Evolutionary conservation across 2,888 invertebrate genomes (phyloP), one percentile per base, ranked within the genome.

Genomic region (Scaptomyza flava): DNA sequence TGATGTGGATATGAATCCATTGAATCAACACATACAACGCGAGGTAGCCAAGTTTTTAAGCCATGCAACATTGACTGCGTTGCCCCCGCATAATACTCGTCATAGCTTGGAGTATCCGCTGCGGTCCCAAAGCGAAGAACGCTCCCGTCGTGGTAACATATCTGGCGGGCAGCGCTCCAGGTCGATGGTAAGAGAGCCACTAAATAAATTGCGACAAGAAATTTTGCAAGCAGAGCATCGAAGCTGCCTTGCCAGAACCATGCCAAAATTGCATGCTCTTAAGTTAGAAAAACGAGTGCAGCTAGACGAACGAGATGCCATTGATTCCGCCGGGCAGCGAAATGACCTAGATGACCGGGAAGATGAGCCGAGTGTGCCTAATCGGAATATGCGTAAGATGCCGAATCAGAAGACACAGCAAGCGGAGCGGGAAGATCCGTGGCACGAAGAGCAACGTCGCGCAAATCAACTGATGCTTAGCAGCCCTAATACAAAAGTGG

Each of bases 81-180:
- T 68, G 14, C 36, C 47, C 0, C 0, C 30, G 1, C n/a, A 34
- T 7, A 12, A 27, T 27, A 43, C 47, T 1, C 20, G 14, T 3
- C 33, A 7, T 8, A 20, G n/a, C 17, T 1, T 43, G 23, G 33
- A 60, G 0, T 20, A 14, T 7, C 54, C 38, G 30, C 0, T 20
- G 3, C 68, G 68, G 4, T 54, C 68, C 3, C 12, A 8, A 0
- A 68, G 68, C 33, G 68, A 31, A n/a, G 36, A 51, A 11, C 50
- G 14, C 9, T 2, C 8, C 0, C 20, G 12, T 6, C 51, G 27
- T 0, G 12, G 0, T 3, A 34, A 48, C 17, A 27, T 23, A 1
- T 2, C 20, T 0, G 7, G 3, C 3, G 11, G 11, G 3, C 38
- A 20, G n/a, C 70, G 75, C 0, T 72, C 75, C 8, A 63, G 36